These are phyloP conservation scores for Dendrocincla tyrannina DNA, from an alignment of 2,797 vertebrate species.

Conservation along the genomic window DNA sequence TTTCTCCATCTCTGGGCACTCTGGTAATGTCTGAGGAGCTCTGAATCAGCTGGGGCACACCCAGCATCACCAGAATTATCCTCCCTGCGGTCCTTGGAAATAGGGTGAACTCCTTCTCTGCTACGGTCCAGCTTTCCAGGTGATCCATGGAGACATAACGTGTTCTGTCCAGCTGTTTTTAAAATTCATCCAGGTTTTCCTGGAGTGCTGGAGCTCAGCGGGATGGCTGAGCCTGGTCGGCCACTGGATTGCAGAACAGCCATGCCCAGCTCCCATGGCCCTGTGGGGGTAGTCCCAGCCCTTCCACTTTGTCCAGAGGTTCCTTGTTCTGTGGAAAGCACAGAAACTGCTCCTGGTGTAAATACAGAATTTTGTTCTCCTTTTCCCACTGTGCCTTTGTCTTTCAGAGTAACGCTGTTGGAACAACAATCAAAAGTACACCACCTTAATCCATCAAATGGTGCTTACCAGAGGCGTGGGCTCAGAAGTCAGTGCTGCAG, in stretches of 20 bases:
- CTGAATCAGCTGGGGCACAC: background rate
- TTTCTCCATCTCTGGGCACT: background rate
- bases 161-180: background rate
- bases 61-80: background rate
- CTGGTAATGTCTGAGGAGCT: background rate
- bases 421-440: background rate
- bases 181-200: background rate
- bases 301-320: background rate
- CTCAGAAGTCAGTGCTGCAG: background rate
- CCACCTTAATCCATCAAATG: background rate
- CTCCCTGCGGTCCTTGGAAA: background rate
- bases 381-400: background rate
- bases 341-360: background rate
- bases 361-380: background rate
- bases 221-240: rapidly evolving
- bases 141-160: rapidly evolving
- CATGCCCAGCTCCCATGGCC: rapidly evolving
- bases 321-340: background rate
- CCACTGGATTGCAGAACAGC: rapidly evolving
- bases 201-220: rapidly evolving
- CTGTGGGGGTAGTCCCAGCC: rapidly evolving
- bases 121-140: background rate
- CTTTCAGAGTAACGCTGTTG: background rate
- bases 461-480: background rate
- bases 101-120: background rate